These are phyloP conservation scores for Caenorhabditis becei DNA, from an alignment of 2,888 invertebrate species.

Conservation along the genomic window DNA sequence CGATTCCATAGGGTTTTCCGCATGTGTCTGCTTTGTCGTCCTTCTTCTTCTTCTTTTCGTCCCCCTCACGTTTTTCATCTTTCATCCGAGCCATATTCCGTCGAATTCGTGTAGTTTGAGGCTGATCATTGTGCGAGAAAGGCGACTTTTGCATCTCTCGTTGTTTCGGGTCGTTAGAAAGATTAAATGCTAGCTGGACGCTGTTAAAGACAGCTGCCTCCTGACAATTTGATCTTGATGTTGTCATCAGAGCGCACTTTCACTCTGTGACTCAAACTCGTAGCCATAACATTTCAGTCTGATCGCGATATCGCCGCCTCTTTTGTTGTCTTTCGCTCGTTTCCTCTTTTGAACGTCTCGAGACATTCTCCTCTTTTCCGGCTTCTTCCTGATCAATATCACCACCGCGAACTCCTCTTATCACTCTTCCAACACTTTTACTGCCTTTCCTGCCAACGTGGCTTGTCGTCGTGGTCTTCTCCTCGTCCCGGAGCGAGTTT, in stretches of 20 bases:
- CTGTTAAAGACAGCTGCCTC: neutral
- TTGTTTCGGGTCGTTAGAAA: too few relatives aligned
- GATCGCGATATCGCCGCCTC: neutral
- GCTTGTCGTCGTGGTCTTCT: conserved; percentile 25
- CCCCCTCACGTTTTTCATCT: neutral
- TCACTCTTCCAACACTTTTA: conserved; percentile 14
- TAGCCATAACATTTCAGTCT: neutral
- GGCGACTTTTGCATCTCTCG: neutral
- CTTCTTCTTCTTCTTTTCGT: too few relatives aligned
- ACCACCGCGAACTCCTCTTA: conserved; percentile 1
- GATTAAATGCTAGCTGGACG: too few relatives aligned
- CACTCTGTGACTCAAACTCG: too few relatives aligned
- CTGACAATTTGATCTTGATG: neutral
- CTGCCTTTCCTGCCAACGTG: conserved; percentile 46
- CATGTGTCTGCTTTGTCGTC: conserved; percentile 10
- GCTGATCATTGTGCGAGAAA: conserved; percentile 41
- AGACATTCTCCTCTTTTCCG: too few relatives aligned
- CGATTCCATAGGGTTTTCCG: conserved; percentile 21
- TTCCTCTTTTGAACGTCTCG: neutral
- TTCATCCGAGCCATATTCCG: neutral
- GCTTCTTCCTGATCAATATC: conserved; percentile 10
- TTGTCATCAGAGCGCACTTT: conserved; percentile 13
- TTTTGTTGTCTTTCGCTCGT: neutral
- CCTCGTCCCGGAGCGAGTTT: conserved; percentile 19
- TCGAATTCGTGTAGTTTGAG: conserved; percentile 26